A percentile compares a stretch with the other conserved stretches of the same genome.
phyloP scores from a whole-genome alignment of 2,888 invertebrate genomes.

The Tanytarsus gracilentus region DNA sequence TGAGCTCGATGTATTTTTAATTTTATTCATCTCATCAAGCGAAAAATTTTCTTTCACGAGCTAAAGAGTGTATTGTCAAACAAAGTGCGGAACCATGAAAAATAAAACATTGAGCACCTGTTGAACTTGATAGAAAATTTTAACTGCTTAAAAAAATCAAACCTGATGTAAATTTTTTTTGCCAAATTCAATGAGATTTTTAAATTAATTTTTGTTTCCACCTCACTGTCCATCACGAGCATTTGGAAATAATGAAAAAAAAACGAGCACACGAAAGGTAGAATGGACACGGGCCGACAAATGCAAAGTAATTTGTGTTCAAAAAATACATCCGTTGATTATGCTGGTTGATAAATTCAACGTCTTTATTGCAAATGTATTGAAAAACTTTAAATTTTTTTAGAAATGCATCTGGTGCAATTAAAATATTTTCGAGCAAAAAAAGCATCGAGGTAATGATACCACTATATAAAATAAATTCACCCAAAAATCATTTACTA shows the following conservation, averaged over 20 bases:
- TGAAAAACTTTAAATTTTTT: not conserved
- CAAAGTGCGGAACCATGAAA: not conserved
- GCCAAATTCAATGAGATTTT: no score
- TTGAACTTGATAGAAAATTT: no score
- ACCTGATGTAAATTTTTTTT: no score
- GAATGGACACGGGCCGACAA: slow-evolving; percentile 7
- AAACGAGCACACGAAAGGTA: not conserved
- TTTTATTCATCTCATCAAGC: slow-evolving; percentile 23
- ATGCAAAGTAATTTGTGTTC: not conserved
- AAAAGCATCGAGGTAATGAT: not conserved
- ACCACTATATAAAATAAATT: not conserved
- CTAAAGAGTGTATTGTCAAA: not conserved
- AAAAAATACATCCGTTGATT: no score
- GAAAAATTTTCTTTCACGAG: slow-evolving; percentile 2
- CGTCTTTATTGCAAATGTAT: not conserved
- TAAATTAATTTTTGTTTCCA: not conserved
- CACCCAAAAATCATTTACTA: not conserved
- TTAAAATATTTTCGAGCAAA: not conserved
- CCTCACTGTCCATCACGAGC: not conserved
- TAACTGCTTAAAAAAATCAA: no score
- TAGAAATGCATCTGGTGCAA: slow-evolving; percentile 1
- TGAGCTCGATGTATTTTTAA: not conserved
- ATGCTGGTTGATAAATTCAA: slow-evolving; percentile 7
- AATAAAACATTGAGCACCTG: no score
- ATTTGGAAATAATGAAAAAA: not conserved